Evolutionary conservation across 2,888 invertebrate genomes (phyloP).

Genomic region (Myopa tessellatipennis): DNA sequence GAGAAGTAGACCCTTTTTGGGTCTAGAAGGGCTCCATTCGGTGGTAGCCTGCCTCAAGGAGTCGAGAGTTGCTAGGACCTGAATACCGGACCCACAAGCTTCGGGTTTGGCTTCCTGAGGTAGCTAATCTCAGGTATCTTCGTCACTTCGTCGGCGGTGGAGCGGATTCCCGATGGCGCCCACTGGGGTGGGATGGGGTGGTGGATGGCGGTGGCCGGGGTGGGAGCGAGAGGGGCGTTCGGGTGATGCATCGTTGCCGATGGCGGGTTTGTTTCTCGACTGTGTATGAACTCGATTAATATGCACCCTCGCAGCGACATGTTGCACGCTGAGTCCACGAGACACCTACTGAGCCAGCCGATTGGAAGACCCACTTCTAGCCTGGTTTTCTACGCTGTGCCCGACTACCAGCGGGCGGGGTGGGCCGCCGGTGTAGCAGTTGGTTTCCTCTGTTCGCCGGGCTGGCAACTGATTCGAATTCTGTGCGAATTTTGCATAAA

Average conservation of each 20-base stretch:
- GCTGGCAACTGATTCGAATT: conserved; percentile 24
- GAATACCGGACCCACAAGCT: no score
- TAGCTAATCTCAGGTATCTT: no score
- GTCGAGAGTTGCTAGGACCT: no score
- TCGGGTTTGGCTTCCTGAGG: no score
- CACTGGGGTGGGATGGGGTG: not conserved
- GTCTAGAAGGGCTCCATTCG: no score
- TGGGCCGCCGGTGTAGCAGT: not conserved
- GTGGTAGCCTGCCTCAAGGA: no score
- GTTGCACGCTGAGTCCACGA: conserved; percentile 15
- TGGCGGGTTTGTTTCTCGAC: conserved; percentile 26
- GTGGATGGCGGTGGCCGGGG: not conserved
- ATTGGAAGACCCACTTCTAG: not conserved
- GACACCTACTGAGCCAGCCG: not conserved
- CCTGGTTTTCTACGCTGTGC: not conserved
- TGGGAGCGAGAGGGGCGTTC: not conserved
- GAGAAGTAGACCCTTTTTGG: no score
- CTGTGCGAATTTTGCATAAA: conserved; percentile 48
- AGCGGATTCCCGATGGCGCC: no score
- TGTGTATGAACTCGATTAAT: conserved; percentile 24
- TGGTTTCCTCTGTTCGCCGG: not conserved
- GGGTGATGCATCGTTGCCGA: not conserved
- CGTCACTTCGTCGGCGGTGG: no score
- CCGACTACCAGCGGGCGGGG: not conserved
- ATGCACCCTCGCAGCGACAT: conserved; percentile 39